These are phyloP conservation scores for Perdita meconis DNA, from an alignment of 2,888 invertebrate species.

Conservation along the genomic window DNA sequence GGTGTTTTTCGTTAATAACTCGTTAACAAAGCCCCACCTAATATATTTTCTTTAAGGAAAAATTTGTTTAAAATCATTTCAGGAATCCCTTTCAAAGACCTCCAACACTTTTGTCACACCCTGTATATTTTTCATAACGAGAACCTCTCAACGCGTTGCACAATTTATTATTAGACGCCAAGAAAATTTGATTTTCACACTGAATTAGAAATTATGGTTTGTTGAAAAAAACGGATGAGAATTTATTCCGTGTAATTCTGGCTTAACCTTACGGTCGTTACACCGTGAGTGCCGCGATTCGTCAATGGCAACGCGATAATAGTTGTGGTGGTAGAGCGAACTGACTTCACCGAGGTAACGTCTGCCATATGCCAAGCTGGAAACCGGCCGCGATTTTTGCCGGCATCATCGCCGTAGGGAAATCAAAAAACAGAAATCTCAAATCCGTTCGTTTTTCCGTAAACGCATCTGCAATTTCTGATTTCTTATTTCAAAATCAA, in stretches of 20 bases:
- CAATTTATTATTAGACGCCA: conserved; percentile 15
- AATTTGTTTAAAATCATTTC: no score
- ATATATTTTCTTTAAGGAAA: no score
- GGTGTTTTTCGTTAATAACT: no score
- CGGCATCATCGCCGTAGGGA: conserved; percentile 38
- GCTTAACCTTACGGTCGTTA: conserved; percentile 28
- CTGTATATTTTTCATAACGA: no score
- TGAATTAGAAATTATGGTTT: neutral
- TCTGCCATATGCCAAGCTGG: conserved; percentile 78
- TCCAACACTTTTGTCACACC: no score
- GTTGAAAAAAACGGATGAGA: conserved; percentile 3
- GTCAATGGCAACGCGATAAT: conserved; percentile 56
- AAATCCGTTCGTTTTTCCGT: conserved; percentile 9
- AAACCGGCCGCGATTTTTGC: conserved; percentile 75
- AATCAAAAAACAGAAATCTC: conserved; percentile 58
- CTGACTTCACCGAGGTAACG: conserved; percentile 76
- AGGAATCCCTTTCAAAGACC: no score
- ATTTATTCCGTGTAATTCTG: conserved; percentile 43
- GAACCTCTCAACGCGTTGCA: no score
- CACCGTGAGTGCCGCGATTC: conserved; percentile 35
- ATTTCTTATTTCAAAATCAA: no score
- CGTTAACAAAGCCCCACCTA: no score
- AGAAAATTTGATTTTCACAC: neutral
- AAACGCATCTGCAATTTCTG: no score
- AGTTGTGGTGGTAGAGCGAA: conserved; percentile 49